These are phyloP conservation scores for Sebastes steindachneri DNA, from an alignment of 2,797 vertebrate species.

Conservation along the genomic window DNA sequence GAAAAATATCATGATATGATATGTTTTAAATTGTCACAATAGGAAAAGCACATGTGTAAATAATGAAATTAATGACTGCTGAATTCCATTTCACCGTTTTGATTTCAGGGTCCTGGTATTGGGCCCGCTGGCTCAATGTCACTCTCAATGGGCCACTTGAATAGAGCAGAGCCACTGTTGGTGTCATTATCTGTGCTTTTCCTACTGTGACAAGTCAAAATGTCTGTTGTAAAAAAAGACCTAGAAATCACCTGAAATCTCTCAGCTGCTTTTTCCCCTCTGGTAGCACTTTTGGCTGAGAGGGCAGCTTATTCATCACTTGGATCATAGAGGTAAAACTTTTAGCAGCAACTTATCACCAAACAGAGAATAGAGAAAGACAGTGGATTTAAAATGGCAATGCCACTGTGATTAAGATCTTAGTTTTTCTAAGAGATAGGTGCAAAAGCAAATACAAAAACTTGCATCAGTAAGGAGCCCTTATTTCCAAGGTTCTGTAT, in stretches of 20 bases:
- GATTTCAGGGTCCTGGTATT: not conserved
- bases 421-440: not conserved
- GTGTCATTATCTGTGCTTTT: not conserved
- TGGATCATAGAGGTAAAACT: not conserved
- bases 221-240: not conserved
- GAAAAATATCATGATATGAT: not conserved
- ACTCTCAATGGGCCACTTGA: not conserved
- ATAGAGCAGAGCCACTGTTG: not conserved
- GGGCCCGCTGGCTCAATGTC: not conserved
- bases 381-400: not conserved
- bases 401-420: not conserved
- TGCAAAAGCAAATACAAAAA: not conserved
- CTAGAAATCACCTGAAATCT: not conserved
- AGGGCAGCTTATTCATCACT: not conserved
- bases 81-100: not conserved
- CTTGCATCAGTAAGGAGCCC: not conserved
- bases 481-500: not conserved
- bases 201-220: not conserved
- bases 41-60: not conserved
- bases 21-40: not conserved
- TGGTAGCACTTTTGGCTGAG: not conserved
- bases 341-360: conserved; percentile 14
- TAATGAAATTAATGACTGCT: not conserved
- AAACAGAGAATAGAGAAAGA: not conserved
- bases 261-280: not conserved